Percentiles rank a stretch among this genome's conserved stretches.
Conservation (phyloP, 2,113 vertebrate species). For the Acanthochromis polyacanthus region DNA sequence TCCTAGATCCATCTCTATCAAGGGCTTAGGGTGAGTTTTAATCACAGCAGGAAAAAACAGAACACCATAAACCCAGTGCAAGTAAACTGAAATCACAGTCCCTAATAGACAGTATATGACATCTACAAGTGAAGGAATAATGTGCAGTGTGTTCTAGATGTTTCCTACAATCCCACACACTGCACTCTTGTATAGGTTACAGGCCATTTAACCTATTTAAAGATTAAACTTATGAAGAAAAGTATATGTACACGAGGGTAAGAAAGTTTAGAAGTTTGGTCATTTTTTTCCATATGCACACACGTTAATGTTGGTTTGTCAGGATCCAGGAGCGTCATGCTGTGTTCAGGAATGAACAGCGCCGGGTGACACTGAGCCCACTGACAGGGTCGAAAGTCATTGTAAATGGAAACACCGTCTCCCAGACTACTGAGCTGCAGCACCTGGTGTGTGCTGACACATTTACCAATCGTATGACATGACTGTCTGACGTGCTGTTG, state of each 20-base stretch:
- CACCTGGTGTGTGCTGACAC: conserved; percentile 84
- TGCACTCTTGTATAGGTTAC: conserved; percentile 7
- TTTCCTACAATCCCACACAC: background rate
- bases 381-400: conserved; percentile 84
- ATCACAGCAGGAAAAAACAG: background rate
- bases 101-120: background rate
- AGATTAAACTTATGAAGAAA: background rate
- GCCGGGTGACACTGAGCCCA: conserved; percentile 83
- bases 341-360: conserved; percentile 86
- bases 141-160: background rate
- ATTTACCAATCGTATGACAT: background rate
- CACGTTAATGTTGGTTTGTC: conserved; percentile 7
- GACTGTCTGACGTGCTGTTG: background rate
- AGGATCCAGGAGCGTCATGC: conserved; percentile 91
- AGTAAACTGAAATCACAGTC: background rate
- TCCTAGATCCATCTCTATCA: conserved; percentile 83
- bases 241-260: too few relatives aligned
- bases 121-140: background rate
- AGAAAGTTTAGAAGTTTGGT: too few relatives aligned
- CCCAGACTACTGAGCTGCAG: conserved; percentile 83
- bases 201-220: background rate
- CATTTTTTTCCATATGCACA: background rate
- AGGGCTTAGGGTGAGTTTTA: conserved; percentile 87
- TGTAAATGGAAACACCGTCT: conserved; percentile 85
- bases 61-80: background rate